Conservation (phyloP, 2,888 invertebrate species). For the Sphaerophoria taeniata region DNA sequence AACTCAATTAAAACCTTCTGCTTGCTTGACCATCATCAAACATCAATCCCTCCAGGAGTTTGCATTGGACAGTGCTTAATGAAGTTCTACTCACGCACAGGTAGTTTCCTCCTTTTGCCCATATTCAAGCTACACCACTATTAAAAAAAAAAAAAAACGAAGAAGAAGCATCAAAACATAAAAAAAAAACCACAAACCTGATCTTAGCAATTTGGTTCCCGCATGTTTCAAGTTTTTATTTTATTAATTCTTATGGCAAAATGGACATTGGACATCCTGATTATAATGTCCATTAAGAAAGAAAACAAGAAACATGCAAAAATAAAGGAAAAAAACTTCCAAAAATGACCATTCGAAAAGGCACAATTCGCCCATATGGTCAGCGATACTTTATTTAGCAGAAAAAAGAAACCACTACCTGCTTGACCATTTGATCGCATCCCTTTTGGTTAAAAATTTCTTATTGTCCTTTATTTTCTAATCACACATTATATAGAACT, state of each 20-base stretch:
- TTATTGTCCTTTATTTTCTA: constrained; percentile 32
- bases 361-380: constrained; percentile 60
- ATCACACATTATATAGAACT: constrained; percentile 15
- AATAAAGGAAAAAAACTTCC: constrained; percentile 9
- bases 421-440: constrained; percentile 31
- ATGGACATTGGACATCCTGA: constrained; percentile 13
- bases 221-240: background rate
- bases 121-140: background rate
- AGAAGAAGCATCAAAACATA: background rate
- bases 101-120: background rate
- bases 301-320: constrained; percentile 1
- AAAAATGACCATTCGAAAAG: constrained; percentile 62
- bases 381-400: constrained; percentile 25
- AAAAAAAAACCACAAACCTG: constrained; percentile 1
- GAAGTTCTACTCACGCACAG: constrained; percentile 16
- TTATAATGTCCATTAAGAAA: background rate
- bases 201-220: constrained; percentile 11
- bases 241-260: background rate
- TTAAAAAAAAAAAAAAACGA: too few relatives aligned
- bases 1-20: constrained; percentile 41
- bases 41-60: background rate
- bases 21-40: constrained; percentile 11
- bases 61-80: constrained; percentile 2
- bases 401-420: constrained; percentile 24
- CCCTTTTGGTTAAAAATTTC: background rate